Evolutionary conservation across 1,140 invertebrate genomes (phyloP), one percentile per base, ranked within the genome.

Genomic region (Brachionus sp.): DNA sequence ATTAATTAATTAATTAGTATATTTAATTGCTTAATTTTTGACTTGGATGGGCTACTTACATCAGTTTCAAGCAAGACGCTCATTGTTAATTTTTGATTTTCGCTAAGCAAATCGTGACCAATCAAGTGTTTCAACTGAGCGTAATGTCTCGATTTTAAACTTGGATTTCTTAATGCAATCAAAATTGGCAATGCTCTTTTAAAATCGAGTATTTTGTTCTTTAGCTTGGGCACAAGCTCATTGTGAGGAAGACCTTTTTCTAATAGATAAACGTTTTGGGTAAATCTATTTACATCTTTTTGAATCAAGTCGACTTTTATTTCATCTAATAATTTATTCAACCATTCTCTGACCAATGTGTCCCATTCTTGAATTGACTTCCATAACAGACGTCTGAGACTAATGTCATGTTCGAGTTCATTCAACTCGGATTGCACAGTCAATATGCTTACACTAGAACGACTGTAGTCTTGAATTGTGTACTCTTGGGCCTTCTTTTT

Each of bases 181-280:
- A 89, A 88, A 7, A 88, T 87, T 13, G 88, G 88, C 87, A 89
- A 90, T 91, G 92, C 90, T 92, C 94, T 84, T 85, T 93, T 94
- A 85, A 95, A 93, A 7, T 91, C 87, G 85, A 94, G 92, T 0
- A 94, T 93, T 64, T 92, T 92, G 83, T 92, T 91, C 86, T 93
- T 94, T 7, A 95, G 89, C 44, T 90, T 89, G 0, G 93, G 92
- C 0, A 95, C 90, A 37, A 95, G 92, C 84, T 93, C 91, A 88
- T 95, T 95, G 2, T 89, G 86, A 0, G 93, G 93, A 13, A 95
- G 86, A 53, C 88, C 88, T 87, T 89, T 89, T 80, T 89, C 88
- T 23, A 89, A 84, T 86, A 89, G 87, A 77, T 87, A 88, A 2
- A 89, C 86, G 29, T 88, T 89, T 84, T 89, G 88, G 37, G 86